Conservation (phyloP, 2,888 invertebrate genomes). For the Augochlorella aurata region DNA sequence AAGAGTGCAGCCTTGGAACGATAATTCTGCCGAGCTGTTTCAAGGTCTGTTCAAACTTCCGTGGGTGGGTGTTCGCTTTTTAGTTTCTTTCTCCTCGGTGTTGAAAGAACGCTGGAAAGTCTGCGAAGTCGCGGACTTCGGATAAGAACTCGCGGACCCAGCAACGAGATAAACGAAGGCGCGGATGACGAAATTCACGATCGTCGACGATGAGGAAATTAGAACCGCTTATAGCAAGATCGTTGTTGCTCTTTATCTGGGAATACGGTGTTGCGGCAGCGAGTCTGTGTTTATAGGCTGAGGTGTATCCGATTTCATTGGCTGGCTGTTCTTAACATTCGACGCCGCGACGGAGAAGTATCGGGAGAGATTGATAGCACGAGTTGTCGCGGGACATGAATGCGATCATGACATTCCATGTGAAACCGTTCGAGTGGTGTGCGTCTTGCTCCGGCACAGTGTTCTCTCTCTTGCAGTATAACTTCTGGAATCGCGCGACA, state of each 20-base stretch:
- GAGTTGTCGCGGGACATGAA: background rate
- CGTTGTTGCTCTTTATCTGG: background rate
- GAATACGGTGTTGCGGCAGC: background rate
- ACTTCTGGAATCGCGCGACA: constrained; percentile 3
- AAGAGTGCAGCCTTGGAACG: constrained; percentile 7
- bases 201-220: background rate
- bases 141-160: background rate
- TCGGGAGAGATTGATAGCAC: constrained; percentile 1
- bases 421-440: background rate
- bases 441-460: background rate
- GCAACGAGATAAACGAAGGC: background rate
- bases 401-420: constrained; percentile 12
- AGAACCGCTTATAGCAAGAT: background rate
- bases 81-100: background rate
- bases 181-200: background rate
- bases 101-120: background rate
- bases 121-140: background rate
- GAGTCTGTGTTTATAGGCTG: background rate
- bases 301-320: constrained; percentile 8
- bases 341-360: background rate
- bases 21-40: constrained; percentile 23
- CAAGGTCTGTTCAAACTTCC: constrained; percentile 18
- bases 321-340: constrained; percentile 1
- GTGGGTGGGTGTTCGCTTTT: background rate
- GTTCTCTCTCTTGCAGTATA: background rate